Conservation (phyloP, 37 sponge, comb jelly and placozoan species). For the Bolinopsis microptera region DNA sequence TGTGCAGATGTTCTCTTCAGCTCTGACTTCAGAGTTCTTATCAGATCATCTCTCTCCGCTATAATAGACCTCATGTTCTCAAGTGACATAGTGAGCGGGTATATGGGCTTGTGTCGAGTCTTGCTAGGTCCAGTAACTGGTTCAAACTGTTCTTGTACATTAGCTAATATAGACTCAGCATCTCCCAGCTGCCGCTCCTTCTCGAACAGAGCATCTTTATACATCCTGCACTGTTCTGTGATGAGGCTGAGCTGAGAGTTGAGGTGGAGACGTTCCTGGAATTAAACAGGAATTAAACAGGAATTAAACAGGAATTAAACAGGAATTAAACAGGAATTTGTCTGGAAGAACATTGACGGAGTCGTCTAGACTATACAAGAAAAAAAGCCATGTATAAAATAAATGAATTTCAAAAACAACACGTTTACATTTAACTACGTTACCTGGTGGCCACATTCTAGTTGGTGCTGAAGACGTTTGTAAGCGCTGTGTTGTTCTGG, state of each 20-base stretch:
- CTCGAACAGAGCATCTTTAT: constrained; percentile 29
- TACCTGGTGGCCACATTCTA: constrained; percentile 54
- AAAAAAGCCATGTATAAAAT: too few relatives aligned
- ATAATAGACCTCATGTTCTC: constrained; percentile 64
- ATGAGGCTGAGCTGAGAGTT: constrained; percentile 20
- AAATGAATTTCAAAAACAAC: too few relatives aligned
- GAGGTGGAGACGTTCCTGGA: constrained; percentile 35
- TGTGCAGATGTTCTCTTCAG: constrained; percentile 49
- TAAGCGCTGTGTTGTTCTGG: background rate
- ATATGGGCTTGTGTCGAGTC: constrained; percentile 52
- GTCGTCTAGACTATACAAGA: too few relatives aligned
- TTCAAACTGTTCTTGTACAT: constrained; percentile 20
- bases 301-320: too few relatives aligned
- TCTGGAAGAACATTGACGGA: too few relatives aligned
- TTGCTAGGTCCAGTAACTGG: constrained; percentile 19
- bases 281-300: too few relatives aligned
- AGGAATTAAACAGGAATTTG: too few relatives aligned
- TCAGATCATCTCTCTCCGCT: constrained; percentile 14
- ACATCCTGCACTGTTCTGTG: constrained; percentile 37
- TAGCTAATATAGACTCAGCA: background rate
- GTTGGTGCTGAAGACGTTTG: constrained; percentile 23
- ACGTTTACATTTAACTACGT: too few relatives aligned
- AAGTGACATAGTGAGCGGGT: constrained; percentile 39
- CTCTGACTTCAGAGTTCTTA: constrained; percentile 22
- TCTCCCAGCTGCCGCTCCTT: constrained; percentile 36